Percentiles rank a stretch among this genome's conserved stretches.
Conservation (phyloP, 2,888 invertebrate species). For the Meta bourneti region DNA sequence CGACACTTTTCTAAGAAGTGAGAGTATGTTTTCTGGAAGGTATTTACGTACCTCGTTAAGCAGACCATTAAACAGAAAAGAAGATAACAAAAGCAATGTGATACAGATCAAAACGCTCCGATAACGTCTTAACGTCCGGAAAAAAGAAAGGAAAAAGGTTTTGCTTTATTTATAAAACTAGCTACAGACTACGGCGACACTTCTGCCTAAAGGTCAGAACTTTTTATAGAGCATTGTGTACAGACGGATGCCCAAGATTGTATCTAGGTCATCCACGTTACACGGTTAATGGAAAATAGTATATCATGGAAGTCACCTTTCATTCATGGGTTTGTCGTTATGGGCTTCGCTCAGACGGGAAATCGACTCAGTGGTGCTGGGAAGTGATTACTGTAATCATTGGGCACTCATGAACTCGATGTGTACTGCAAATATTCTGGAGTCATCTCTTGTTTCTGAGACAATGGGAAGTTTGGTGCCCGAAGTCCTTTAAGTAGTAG, state of each 20-base stretch:
- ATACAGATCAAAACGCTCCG: conserved; percentile 2
- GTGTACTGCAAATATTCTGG: background rate
- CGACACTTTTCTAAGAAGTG: background rate
- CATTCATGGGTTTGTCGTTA: conserved; percentile 44
- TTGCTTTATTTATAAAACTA: conserved; percentile 38
- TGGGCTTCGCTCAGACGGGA: background rate
- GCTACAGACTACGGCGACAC: background rate
- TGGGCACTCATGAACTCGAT: background rate
- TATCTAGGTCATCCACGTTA: conserved; percentile 64
- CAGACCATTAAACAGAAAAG: background rate
- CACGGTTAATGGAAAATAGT: conserved; percentile 1
- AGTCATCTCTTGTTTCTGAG: background rate
- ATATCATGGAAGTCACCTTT: conserved; percentile 37
- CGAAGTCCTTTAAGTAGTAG: too few species aligned
- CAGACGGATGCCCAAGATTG: background rate
- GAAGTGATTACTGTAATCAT: background rate
- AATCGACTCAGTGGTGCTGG: conserved; percentile 1
- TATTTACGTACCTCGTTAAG: background rate
- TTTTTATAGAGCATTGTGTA: conserved; percentile 50
- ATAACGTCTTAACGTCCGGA: background rate
- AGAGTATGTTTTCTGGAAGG: conserved; percentile 27
- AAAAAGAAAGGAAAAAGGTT: conserved; percentile 8
- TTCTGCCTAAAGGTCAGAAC: conserved; percentile 47
- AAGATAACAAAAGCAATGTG: conserved; percentile 17
- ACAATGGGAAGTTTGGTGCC: background rate